Conservation (phyloP, 2,888 invertebrate genomes). For the Stegophylla sp. region DNA sequence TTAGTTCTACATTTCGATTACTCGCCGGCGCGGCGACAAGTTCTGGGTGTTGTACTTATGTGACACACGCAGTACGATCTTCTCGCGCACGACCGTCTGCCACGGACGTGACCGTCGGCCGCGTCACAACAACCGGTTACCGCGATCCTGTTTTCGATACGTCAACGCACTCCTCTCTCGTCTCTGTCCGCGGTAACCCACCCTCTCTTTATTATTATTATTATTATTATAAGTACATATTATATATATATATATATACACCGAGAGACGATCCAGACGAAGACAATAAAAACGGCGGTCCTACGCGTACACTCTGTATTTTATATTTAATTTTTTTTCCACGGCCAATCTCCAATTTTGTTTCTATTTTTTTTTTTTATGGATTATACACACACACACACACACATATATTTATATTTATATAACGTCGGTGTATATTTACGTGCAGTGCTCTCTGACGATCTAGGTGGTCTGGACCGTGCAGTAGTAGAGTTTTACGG, state of each 20-base stretch:
- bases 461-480: constrained; percentile 39
- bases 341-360: constrained; percentile 11
- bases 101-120: constrained; percentile 3
- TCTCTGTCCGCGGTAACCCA: too few species aligned
- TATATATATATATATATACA: too few species aligned
- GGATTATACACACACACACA: background rate
- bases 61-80: constrained; percentile 15
- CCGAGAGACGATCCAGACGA: constrained; percentile 3
- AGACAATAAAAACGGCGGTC: constrained; percentile 40
- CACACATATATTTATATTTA: background rate
- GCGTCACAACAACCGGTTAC: constrained; percentile 50
- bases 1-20: constrained; percentile 7
- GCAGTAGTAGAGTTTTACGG: constrained; percentile 34
- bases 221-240: too few species aligned
- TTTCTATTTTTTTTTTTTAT: constrained; percentile 34
- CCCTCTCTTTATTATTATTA: background rate
- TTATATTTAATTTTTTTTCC: constrained; percentile 20
- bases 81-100: constrained; percentile 28
- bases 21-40: background rate
- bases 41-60: constrained; percentile 8
- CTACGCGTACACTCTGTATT: background rate
- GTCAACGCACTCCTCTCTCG: background rate
- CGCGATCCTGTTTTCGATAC: constrained; percentile 42
- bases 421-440: background rate
- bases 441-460: background rate